A percentile compares a stretch with the other conserved stretches of the same genome.
Evolutionary conservation across 2,113 vertebrate species (phyloP).

Genomic region (Ptyas mucosa): DNA sequence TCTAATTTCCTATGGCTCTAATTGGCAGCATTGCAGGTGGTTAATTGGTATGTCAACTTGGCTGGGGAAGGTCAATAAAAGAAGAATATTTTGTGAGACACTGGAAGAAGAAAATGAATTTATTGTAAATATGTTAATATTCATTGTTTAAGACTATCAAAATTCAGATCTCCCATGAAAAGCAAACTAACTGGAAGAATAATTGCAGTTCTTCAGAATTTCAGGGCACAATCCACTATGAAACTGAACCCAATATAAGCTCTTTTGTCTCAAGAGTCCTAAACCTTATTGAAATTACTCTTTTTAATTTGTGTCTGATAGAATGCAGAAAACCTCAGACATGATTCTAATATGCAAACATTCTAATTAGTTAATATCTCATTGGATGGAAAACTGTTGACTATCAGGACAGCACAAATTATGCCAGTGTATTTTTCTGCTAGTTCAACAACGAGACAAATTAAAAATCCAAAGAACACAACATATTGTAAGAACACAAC

Average conservation of each 20-base stretch:
- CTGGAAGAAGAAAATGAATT: neutral
- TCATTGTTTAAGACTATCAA: neutral
- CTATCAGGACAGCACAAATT: neutral
- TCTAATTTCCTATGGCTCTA: conserved; percentile 42
- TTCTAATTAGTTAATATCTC: neutral
- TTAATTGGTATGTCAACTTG: conserved; percentile 15
- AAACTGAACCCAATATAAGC: neutral
- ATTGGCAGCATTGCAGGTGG: conserved; percentile 11
- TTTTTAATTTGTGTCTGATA: neutral
- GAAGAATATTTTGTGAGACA: conserved; percentile 5
- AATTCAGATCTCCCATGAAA: neutral
- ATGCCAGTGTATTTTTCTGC: neutral
- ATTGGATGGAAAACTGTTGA: neutral
- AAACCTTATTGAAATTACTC: neutral
- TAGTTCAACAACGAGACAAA: neutral
- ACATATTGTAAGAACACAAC: neutral
- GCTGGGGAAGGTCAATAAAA: conserved; percentile 10
- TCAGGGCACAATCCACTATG: neutral
- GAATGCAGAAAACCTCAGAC: neutral
- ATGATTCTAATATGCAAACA: neutral
- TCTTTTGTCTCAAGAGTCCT: neutral
- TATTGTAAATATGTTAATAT: neutral
- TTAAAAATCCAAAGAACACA: neutral
- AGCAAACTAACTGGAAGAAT: neutral
- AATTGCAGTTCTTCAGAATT: neutral